These are phyloP conservation scores for Caenorhabditis angaria DNA, from an alignment of 2,888 invertebrate species.

Conservation along the genomic window DNA sequence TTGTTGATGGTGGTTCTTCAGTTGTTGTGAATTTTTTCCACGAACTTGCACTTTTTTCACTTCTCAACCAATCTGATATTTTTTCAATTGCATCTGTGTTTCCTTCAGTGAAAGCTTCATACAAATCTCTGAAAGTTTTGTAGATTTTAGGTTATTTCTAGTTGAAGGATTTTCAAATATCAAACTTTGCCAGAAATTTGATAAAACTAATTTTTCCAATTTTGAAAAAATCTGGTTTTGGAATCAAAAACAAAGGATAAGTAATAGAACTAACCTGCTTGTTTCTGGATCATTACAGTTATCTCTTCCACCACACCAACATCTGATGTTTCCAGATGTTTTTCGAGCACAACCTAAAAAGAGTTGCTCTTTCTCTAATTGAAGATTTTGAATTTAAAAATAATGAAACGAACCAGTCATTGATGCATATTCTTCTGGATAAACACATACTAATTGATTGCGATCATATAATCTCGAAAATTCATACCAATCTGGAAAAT, in stretches of 20 bases:
- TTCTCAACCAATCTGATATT: constrained; percentile 32
- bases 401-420: constrained; percentile 33
- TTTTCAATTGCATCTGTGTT: constrained; percentile 31
- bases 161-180: too few species aligned
- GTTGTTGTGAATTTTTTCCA: constrained; percentile 15
- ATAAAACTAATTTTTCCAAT: not conserved
- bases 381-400: not conserved
- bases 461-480: constrained; percentile 52
- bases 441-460: constrained; percentile 54
- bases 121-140: constrained; percentile 29
- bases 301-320: constrained; percentile 55
- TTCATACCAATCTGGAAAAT: constrained; percentile 52
- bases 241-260: not conserved
- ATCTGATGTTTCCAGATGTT: constrained; percentile 51
- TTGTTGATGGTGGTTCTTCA: constrained; percentile 7
- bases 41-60: constrained; percentile 29
- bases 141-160: not conserved
- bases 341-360: constrained; percentile 50
- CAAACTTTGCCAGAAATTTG: too few species aligned
- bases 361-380: not conserved
- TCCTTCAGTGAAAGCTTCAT: constrained; percentile 38
- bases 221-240: not conserved
- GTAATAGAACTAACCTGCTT: constrained; percentile 34
- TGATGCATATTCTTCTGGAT: constrained; percentile 52
- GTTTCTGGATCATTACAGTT: constrained; percentile 56